Evolutionary conservation across 30 jellyfish, hydroid and myxozoan species (phyloP), one percentile per base, ranked within the genome.

Genomic region (Turritopsis rubra): DNA sequence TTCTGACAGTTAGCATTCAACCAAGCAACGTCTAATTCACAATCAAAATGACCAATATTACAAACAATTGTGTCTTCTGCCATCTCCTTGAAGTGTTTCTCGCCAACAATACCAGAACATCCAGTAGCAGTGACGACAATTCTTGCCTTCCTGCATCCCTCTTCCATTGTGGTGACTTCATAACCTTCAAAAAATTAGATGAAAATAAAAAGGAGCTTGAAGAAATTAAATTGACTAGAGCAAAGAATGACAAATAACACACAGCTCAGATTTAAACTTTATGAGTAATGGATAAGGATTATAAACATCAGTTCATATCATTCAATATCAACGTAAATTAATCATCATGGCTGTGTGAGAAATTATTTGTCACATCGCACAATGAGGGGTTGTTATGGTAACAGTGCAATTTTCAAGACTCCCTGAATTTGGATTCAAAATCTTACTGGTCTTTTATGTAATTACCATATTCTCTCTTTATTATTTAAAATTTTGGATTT

Each of bases 51-150:
- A 22, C 99, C 99, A 31, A 94, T 89, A 79, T 94, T 94, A 73
- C 99, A 89, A 24, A 94, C 97, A 85, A 94, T 89, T 65, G 96
- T 93, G 87, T 94, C 96, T 54, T 94, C 99, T 70, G 86, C 80
- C 99, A 94, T 94, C 52, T 84, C 76, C 85, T 71, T 28, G 80
- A 85, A 92, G 85, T 94, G 99, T 66, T 86, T 88, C 1, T 81
- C 82, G 18, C 70, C 79, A 82, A 94, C 81, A 54, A 94, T 94
- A 9, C 90, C 91, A 16, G 79, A 85, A 92, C 96, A 88, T 8
- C 99, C 99, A 23, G 99, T 94, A 19, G 97, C 94, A 70, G 99
- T 94, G 19, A 94, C 97, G 80, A 94, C 83, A 26, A 94, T 85
- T 28, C 87, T 84, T 26, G 96, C 99, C 80, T 83, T 84, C 20